phyloP scores from a whole-genome alignment of 2,888 invertebrate species.

The Diaphora mendica region DNA sequence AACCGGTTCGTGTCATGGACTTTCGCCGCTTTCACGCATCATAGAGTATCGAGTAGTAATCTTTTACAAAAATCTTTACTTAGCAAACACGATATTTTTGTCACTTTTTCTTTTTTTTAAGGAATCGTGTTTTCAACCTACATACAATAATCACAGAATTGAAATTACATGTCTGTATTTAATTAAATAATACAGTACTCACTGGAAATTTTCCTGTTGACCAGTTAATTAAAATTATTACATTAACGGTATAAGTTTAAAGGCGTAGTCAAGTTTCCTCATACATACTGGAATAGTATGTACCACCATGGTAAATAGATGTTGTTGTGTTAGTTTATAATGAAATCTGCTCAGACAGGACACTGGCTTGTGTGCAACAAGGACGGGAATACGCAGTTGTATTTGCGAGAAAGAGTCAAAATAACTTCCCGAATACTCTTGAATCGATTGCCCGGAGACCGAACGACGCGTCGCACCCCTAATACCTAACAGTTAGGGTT shows the following conservation, averaged over 20 bases:
- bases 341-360: constrained; percentile 72
- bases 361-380: constrained; percentile 60
- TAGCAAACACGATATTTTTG: constrained; percentile 50
- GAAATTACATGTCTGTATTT: constrained; percentile 8
- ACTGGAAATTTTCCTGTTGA: constrained; percentile 54
- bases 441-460: constrained; percentile 78
- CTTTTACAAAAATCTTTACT: constrained; percentile 71
- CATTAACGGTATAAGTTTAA: constrained; percentile 13
- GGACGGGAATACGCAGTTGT: constrained; percentile 54
- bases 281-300: background rate
- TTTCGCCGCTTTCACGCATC: constrained; percentile 82
- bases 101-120: constrained; percentile 25
- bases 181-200: constrained; percentile 12
- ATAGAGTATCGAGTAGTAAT: constrained; percentile 59
- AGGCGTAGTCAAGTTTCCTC: constrained; percentile 27
- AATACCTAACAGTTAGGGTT: constrained; percentile 71
- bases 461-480: constrained; percentile 69
- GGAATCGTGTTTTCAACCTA: constrained; percentile 4
- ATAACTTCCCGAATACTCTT: constrained; percentile 71
- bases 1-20: constrained; percentile 73
- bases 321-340: constrained; percentile 56
- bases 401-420: constrained; percentile 63
- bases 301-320: constrained; percentile 14
- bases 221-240: constrained; percentile 26
- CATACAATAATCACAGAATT: background rate